phyloP scores from a whole-genome alignment of 2,113 vertebrate genomes.

The Pluvialis apricaria region DNA sequence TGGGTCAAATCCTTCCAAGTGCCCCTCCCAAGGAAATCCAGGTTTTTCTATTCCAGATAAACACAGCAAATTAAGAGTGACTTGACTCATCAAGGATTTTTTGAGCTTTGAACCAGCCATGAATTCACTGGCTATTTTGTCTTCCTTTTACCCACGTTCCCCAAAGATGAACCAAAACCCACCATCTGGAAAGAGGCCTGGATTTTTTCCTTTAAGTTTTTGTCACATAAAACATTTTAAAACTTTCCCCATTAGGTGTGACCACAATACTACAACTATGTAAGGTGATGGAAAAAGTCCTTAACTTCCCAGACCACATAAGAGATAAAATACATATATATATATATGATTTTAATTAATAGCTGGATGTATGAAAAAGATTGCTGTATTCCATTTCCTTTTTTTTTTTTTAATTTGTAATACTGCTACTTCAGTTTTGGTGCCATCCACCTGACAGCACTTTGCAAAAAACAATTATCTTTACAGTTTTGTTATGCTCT shows the following conservation, averaged over 20 bases:
- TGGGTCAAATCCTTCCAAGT: background rate
- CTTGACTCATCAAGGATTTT: background rate
- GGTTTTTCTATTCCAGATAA: background rate
- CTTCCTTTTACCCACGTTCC: background rate
- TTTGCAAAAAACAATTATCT: background rate
- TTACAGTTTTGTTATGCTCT: background rate
- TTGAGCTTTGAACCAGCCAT: background rate
- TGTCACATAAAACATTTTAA: background rate
- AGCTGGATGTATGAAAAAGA: background rate
- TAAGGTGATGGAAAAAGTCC: background rate
- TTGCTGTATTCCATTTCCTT: background rate
- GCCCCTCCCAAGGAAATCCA: background rate
- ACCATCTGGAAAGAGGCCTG: background rate
- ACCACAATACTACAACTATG: background rate
- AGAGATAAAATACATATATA: too few species aligned
- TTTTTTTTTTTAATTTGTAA: background rate
- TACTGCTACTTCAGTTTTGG: background rate
- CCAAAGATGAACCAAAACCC: background rate
- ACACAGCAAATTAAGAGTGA: slow-evolving; percentile 14
- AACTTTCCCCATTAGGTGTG: background rate
- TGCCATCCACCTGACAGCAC: background rate
- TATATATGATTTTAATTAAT: background rate
- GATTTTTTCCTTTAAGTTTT: background rate
- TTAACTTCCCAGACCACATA: background rate
- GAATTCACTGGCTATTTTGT: background rate